Conservation (phyloP, 2,888 invertebrate species). For the Lottia scabra region DNA sequence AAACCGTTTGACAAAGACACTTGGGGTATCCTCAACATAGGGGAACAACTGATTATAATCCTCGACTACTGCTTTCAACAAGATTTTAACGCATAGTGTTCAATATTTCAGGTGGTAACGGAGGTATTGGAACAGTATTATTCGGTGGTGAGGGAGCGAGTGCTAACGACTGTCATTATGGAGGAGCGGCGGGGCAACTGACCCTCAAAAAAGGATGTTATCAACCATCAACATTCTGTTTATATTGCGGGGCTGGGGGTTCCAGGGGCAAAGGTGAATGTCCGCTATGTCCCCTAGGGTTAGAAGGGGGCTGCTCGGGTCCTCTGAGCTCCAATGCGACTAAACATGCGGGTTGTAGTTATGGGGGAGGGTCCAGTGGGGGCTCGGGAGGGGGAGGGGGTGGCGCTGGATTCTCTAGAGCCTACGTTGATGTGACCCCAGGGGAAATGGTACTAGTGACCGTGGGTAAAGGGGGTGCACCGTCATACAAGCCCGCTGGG, state of each 20-base stretch:
- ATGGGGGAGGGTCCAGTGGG: slow-evolving; percentile 34
- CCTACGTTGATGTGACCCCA: slow-evolving; percentile 23
- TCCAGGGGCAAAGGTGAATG: slow-evolving; percentile 18
- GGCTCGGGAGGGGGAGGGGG: slow-evolving; percentile 32
- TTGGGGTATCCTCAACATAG: too few relatives aligned
- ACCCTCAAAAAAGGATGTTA: slow-evolving; percentile 11
- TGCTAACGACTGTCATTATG: slow-evolving; percentile 26
- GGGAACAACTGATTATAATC: too few relatives aligned
- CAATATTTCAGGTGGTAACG: slow-evolving; percentile 26
- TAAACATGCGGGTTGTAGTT: slow-evolving; percentile 23
- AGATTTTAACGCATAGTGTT: too few relatives aligned
- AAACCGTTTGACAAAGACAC: too few relatives aligned
- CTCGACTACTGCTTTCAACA: too few relatives aligned
- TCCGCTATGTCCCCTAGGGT: slow-evolving; percentile 13
- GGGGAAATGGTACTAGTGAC: slow-evolving; percentile 23
- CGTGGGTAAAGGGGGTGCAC: slow-evolving; percentile 27
- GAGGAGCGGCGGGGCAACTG: slow-evolving; percentile 36
- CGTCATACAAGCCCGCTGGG: slow-evolving; percentile 27
- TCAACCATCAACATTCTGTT: slow-evolving; percentile 25
- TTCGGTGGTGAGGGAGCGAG: slow-evolving; percentile 27
- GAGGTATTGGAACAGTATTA: slow-evolving; percentile 24
- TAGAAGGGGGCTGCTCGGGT: slow-evolving; percentile 22
- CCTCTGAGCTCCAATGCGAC: slow-evolving; percentile 12
- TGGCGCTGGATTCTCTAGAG: slow-evolving; percentile 33
- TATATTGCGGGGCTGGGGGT: slow-evolving; percentile 35